A percentile compares a stretch with the other conserved stretches of the same genome.
Conservation (phyloP, 2,113 vertebrate species). For the Scalopus aquaticus region DNA sequence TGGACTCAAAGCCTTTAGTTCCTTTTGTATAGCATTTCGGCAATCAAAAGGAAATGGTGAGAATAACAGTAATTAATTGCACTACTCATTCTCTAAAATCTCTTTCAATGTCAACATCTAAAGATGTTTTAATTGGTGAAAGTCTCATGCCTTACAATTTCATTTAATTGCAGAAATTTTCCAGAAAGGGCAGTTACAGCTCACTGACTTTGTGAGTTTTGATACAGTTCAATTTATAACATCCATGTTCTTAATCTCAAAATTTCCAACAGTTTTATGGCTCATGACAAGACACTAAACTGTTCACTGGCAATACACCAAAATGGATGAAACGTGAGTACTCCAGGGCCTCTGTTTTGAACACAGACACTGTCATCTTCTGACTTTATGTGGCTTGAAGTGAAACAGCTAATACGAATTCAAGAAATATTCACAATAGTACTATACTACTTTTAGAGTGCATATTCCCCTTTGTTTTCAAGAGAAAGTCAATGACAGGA, state of each 20-base stretch:
- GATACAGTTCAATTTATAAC: not conserved
- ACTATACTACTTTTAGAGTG: not conserved
- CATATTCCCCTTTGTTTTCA: not conserved
- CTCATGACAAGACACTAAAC: not conserved
- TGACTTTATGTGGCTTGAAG: not conserved
- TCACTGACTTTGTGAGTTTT: not conserved
- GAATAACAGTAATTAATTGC: not conserved
- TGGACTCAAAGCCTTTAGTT: not conserved
- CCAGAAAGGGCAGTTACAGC: not conserved
- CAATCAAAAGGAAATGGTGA: not conserved
- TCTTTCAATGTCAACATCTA: not conserved
- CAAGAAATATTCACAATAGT: not conserved
- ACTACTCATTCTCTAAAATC: constrained; percentile 20
- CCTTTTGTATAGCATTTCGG: not conserved
- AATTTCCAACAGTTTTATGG: not conserved
- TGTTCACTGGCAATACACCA: not conserved
- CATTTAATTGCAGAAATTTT: not conserved
- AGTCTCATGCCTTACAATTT: not conserved
- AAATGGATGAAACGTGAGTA: not conserved
- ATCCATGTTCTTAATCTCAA: not conserved
- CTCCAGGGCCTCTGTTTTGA: not conserved
- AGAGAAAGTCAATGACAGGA: not conserved
- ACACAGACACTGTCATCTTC: not conserved
- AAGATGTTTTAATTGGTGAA: not conserved
- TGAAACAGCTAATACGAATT: not conserved